These are phyloP conservation scores for Rafetus swinhoei DNA, from an alignment of 2,113 vertebrate genomes.

Conservation along the genomic window DNA sequence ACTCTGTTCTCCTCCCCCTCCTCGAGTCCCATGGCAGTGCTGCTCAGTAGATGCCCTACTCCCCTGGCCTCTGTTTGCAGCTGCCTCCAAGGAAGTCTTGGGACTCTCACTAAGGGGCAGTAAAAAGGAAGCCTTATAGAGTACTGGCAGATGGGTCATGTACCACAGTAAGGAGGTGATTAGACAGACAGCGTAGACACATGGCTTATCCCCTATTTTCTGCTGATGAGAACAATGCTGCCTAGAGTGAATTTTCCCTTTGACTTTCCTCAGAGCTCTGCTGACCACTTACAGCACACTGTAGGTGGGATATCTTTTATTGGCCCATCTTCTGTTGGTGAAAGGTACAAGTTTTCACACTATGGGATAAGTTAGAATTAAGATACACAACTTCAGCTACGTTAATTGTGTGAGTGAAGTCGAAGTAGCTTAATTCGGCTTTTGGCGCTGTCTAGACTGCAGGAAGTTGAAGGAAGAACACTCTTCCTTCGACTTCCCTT, in stretches of 20 bases:
- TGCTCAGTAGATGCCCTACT: too few species aligned
- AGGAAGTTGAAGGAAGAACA: too few species aligned
- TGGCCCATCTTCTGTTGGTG: neutral
- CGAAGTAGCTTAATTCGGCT: too few species aligned
- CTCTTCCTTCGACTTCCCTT: too few species aligned
- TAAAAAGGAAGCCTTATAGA: neutral
- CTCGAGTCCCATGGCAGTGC: fast-evolving
- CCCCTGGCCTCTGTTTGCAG: neutral
- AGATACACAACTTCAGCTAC: too few species aligned
- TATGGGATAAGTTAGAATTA: neutral
- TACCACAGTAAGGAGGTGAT: neutral
- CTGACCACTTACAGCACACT: neutral
- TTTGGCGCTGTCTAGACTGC: too few species aligned
- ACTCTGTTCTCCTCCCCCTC: neutral
- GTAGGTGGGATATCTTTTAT: neutral
- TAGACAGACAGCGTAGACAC: neutral
- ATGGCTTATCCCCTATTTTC: too few species aligned
- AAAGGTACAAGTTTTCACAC: neutral
- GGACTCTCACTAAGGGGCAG: neutral
- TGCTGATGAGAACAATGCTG: too few species aligned
- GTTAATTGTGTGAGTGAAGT: too few species aligned
- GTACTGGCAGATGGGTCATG: neutral
- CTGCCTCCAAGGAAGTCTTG: neutral
- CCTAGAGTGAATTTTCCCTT: neutral
- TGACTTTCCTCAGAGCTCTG: neutral